These are phyloP conservation scores for Periplaneta americana DNA, from an alignment of 1,140 invertebrate genomes.

Conservation along the genomic window DNA sequence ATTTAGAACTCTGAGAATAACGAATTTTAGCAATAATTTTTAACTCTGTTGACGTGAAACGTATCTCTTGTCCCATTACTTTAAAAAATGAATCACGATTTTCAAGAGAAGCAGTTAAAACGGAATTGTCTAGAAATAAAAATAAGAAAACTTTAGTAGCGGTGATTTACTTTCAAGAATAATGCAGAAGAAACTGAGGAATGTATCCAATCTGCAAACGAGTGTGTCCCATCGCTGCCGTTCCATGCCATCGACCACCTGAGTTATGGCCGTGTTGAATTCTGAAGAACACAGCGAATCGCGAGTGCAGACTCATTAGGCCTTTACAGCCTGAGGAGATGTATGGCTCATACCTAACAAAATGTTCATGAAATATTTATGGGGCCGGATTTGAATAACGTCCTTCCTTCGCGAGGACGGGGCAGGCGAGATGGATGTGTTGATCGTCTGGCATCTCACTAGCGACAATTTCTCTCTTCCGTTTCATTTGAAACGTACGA, in stretches of 20 bases:
- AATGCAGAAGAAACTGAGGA: background rate
- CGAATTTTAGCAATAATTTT: background rate
- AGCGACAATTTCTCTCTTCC: background rate
- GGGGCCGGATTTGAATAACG: background rate
- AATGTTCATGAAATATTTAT: background rate
- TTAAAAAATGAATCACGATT: background rate
- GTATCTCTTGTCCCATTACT: background rate
- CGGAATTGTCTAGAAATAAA: background rate
- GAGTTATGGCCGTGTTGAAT: background rate
- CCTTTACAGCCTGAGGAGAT: background rate
- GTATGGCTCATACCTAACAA: background rate
- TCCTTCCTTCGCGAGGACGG: background rate
- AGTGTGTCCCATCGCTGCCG: background rate
- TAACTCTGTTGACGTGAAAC: background rate
- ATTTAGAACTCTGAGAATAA: no score
- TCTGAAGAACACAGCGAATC: background rate
- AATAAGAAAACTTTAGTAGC: background rate
- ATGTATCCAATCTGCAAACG: background rate
- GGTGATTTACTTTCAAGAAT: background rate
- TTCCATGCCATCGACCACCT: background rate
- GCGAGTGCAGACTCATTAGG: background rate
- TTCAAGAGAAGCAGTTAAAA: background rate
- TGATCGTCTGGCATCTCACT: background rate
- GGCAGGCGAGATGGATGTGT: background rate
- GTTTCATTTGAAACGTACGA: background rate